Base-by-base conservation (phyloP, 2,888 invertebrate genomes). In the Ernsta delagoae region DNA sequence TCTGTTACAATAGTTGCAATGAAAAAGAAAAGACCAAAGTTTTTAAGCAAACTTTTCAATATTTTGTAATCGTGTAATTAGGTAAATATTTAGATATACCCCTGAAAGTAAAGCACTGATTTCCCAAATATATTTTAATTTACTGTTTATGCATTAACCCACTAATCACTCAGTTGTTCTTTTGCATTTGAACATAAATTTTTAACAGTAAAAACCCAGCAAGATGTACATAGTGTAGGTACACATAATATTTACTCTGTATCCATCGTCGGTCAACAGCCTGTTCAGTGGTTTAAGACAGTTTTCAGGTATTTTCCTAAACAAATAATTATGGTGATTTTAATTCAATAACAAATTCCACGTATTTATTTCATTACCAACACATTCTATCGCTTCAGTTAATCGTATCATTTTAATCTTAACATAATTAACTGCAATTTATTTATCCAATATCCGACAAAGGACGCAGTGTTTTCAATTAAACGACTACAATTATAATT, bases 391-490 rank as follows among this genome's bases (percentile, higher is more conserved):
- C 48, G 6, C 53, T 31, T 54, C 36, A 39, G 16, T 57, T 34
- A 5, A 12, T 57, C 1, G 6, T 36, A 54, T 11, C 6, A 54
- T 31, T 11, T 36, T 57, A 11, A 31, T 36, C 34, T 9, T 57
- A 31, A 36, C 11, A 5, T 36, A 54, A 24, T 16, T 16, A 16
- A 16, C 16, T 16, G 16, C 16, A 16, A 16, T 16, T 16, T 53
- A 24, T 24, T 24, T 36, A 65, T 70, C 59, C 70, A 68, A 71
- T 64, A 70, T 71, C 71, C 70, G 71, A 74, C 71, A 56, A 54
- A 59, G 73, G 70, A 74, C 60, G 75, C 73, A 72, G 67, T 75
- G 59, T 67, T 39, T 45, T 11, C 43, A 48, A 73, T 73, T 70
- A 70, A 70, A 68, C 71, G 8, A 41, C 6, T 8, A 41, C 3